Evolutionary conservation across 2,888 invertebrate species (phyloP).

Genomic region (Spicauda simplicius): DNA sequence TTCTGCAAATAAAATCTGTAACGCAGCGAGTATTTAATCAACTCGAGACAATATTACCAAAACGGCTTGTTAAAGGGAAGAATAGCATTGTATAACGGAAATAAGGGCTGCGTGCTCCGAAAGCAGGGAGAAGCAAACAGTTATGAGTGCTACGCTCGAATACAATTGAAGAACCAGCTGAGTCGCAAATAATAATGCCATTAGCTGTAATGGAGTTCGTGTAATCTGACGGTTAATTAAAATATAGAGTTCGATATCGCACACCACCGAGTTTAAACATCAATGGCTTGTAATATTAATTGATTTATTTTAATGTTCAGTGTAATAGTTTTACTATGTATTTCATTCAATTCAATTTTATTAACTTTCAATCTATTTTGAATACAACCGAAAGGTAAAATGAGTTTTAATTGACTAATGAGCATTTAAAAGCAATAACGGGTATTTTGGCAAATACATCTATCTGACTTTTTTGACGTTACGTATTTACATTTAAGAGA

Average conservation of each 20-base stretch:
- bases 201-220: conserved; percentile 23
- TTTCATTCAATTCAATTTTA: no score
- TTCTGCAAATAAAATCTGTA: conserved; percentile 11
- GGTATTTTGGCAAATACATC: no score
- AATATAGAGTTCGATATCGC: not conserved
- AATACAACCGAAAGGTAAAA: no score
- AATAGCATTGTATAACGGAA: conserved; percentile 31
- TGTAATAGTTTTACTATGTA: not conserved
- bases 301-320: not conserved
- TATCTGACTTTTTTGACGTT: no score
- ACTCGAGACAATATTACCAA: conserved; percentile 19
- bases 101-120: conserved; percentile 25
- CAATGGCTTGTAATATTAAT: not conserved
- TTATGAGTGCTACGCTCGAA: conserved; percentile 10
- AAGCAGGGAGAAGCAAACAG: conserved; percentile 19
- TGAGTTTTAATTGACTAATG: no score
- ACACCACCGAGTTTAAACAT: not conserved
- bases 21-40: conserved; percentile 25
- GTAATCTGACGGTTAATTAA: conserved; percentile 16
- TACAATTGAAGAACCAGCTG: conserved; percentile 7
- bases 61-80: conserved; percentile 25
- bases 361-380: no score
- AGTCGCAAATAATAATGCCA: conserved; percentile 8
- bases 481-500: no score
- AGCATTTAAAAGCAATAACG: no score